These are phyloP conservation scores for Apotomis betuletana DNA, from an alignment of 2,888 invertebrate genomes.

Conservation along the genomic window DNA sequence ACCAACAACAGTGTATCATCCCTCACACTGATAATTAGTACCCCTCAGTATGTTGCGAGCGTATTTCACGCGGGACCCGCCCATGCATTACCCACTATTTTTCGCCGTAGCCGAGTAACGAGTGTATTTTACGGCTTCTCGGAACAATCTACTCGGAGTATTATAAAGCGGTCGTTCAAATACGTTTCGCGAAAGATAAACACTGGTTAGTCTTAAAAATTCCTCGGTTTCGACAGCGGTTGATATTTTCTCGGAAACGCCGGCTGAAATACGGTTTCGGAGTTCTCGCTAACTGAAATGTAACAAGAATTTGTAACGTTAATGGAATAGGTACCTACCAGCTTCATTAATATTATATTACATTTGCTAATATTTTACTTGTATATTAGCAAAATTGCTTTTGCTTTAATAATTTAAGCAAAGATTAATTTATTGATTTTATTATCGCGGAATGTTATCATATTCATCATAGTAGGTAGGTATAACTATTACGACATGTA, in stretches of 20 bases:
- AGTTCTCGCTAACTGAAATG: slow-evolving; percentile 18
- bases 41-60: not conserved
- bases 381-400: no score
- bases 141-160: slow-evolving; percentile 27
- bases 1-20: no score
- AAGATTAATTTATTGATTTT: no score
- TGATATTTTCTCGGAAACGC: slow-evolving; percentile 28
- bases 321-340: no score
- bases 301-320: slow-evolving; percentile 20
- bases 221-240: slow-evolving; percentile 27
- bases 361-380: no score
- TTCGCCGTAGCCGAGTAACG: slow-evolving; percentile 29
- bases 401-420: no score
- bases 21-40: not conserved
- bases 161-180: slow-evolving; percentile 36
- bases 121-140: slow-evolving; percentile 30
- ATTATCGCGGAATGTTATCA: no score
- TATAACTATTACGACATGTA: no score
- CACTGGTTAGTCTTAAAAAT: slow-evolving; percentile 35
- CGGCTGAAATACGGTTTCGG: slow-evolving; percentile 22
- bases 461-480: no score
- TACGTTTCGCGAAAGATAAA: slow-evolving; percentile 37
- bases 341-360: no score
- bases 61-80: not conserved
- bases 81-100: slow-evolving; percentile 21